Conservation (phyloP, 2,797 vertebrate species). For the Syngnathus acus region DNA sequence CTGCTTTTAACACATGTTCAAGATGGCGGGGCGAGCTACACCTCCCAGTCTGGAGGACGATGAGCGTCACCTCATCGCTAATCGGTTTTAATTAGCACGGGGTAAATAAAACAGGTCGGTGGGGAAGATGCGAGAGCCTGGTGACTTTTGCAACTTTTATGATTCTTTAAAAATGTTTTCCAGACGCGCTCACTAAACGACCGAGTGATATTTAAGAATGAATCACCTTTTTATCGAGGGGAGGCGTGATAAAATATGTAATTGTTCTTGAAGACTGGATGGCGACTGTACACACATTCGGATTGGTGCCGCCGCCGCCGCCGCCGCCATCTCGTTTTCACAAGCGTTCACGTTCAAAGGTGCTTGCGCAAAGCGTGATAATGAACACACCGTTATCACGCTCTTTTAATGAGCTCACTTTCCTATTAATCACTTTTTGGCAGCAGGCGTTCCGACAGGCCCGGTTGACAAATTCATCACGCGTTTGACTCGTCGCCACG, state of each 20-base stretch:
- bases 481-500: slow-evolving; percentile 41
- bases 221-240: background rate
- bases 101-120: slow-evolving; percentile 25
- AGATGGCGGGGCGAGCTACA: slow-evolving; percentile 37
- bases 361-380: too few species aligned
- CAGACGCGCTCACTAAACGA: background rate
- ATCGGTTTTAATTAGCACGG: slow-evolving; percentile 64
- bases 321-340: background rate
- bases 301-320: too few species aligned
- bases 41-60: slow-evolving; percentile 46
- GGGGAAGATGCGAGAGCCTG: slow-evolving; percentile 6
- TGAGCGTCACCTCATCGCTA: slow-evolving; percentile 52
- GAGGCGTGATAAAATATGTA: slow-evolving; percentile 1
- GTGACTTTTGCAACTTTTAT: background rate
- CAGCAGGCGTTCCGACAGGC: slow-evolving; percentile 25
- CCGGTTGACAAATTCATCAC: background rate
- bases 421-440: slow-evolving; percentile 20
- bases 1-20: slow-evolving; percentile 59
- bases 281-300: background rate
- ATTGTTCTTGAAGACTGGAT: slow-evolving; percentile 2
- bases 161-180: background rate
- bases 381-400: background rate
- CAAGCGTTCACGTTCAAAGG: background rate
- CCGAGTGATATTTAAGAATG: slow-evolving; percentile 4
- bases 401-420: background rate